Percentiles rank a stretch among this genome's conserved stretches.
phyloP scores from a whole-genome alignment of 1,140 invertebrate species.

The Solenopsis invicta region DNA sequence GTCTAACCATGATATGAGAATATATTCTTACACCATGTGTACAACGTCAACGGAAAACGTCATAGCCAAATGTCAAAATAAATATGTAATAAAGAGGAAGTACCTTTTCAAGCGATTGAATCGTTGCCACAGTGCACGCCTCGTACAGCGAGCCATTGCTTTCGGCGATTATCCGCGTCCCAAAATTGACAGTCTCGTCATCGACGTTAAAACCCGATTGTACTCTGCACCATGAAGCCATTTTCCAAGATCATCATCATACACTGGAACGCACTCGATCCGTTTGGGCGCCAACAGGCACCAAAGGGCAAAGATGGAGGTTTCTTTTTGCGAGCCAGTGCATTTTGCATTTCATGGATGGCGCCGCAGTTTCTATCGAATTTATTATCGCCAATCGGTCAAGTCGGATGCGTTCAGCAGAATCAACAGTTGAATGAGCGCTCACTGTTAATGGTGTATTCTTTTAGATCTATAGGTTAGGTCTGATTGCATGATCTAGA shows the following conservation, averaged over 20 bases:
- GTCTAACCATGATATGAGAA: too few relatives aligned
- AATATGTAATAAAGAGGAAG: neutral
- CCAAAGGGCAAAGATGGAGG: too few relatives aligned
- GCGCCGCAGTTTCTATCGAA: neutral
- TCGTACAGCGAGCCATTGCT: slow-evolving; percentile 83
- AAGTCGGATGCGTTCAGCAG: neutral
- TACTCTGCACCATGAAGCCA: slow-evolving; percentile 81
- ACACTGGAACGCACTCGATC: neutral
- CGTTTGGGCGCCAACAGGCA: slow-evolving; percentile 18
- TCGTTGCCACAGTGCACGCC: slow-evolving; percentile 82
- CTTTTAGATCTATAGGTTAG: too few relatives aligned
- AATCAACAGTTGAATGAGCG: too few relatives aligned
- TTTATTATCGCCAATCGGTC: neutral
- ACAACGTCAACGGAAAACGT: neutral
- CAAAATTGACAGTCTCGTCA: slow-evolving; percentile 86
- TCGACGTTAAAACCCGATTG: slow-evolving; percentile 81
- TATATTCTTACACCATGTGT: too few relatives aligned
- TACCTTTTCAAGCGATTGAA: slow-evolving; percentile 78
- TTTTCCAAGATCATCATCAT: slow-evolving; percentile 33
- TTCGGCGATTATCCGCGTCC: slow-evolving; percentile 81
- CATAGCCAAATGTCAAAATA: neutral
- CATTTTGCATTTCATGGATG: neutral
- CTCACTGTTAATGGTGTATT: too few relatives aligned
- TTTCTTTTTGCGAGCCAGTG: neutral
- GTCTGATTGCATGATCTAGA: too few relatives aligned